Evolutionary conservation across 2,888 invertebrate species (phyloP), one percentile per base, ranked within the genome.

Genomic region (Leucoptera coffeella): DNA sequence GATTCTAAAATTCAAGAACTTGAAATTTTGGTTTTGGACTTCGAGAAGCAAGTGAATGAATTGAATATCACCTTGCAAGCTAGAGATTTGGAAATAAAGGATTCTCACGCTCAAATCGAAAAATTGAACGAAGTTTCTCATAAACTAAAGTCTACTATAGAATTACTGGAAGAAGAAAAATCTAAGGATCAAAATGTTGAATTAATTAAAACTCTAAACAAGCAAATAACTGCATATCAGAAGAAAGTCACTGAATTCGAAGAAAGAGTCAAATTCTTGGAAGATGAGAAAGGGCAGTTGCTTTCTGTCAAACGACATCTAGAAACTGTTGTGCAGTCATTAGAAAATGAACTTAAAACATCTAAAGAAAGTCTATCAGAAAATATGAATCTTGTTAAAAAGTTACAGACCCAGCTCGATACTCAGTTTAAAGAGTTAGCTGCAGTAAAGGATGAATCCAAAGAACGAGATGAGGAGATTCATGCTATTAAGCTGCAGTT

Each of bases 381-480:
- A 35, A 65, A 73, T 30, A 65, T 67, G 41, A 42, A 31, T 26
- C 36, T 64, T 23, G 51, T 75, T n/a, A 54, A 61, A 32, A 67
- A 69, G 23, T 40, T 76, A 29, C 60, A 69, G 31, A 46, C 48
- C 3, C 62, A 72, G 34, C 53, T 67, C 31, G 60, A 73, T 24
- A 62, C 65, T 30, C 64, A 69, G 29, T 46, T 56, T n/a, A 56
- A 69, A 23, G 69, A 74, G 38, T 48, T 72, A 38, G 43, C 67
- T 29, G 42, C 61, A 38, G 45, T 74, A 30, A 48, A 50, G 39
- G 34, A 50, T 5, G 53, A 75, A 48, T 58, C 73, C 26, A 67
- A 75, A 47, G 67, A 73, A 35, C 58, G 74, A 26, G 69, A 76
- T 50, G 61, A 74, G 49, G 67, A 75, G 59, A 72, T 73, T 32